Base-by-base conservation (phyloP, 2,113 vertebrate species). In the Austrofundulus limnaeus region DNA sequence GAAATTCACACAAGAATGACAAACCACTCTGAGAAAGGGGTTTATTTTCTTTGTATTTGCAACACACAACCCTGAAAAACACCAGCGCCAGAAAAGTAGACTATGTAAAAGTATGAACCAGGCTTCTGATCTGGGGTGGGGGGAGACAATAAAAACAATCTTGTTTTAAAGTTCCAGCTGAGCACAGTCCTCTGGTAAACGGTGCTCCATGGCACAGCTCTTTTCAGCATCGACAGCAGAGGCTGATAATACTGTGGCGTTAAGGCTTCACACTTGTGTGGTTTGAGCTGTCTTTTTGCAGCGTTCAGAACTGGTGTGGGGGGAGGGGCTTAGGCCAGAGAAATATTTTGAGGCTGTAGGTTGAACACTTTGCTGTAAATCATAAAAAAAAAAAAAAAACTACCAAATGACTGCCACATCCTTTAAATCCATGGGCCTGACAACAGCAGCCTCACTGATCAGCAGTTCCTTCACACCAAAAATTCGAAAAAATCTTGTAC, bases 1-100 rank as follows among this genome's bases (percentile, higher is more conserved):
- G 92, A 93, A 87, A 67, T 90, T 90, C 90, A 91, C 88, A 92
- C 88, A 89, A 87, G 60, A 84, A 87, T 83, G 84, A 89, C 72
- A 34, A 34, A 63, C 65, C 28, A 72, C 64, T 78, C 80, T 70
- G 46, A 66, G 17, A 72, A 56, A 68, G 72, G 80, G 84, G 78
- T 87, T 89, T 87, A 79, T 88, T 53, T 42, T 71, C 19, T 75
- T 72, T 42, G 23, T n/a, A 76, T 38, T 28, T 70, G 66, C 0
- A 23, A 72, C 69, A 84, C 48, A 49, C n/a, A 37, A 70, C 68
- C 59, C 61, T 74, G 19, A 48, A 48, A 57, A 37, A 19, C 23
- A 16, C 21, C 0, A 48, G 6, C 12, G 21, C 31, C 5, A 34
- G 31, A 9, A 34, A 34, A 5, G 5, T 2, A 9, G 1, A 10